A percentile compares a stretch with the other conserved stretches of the same genome.
Evolutionary conservation across 2,797 vertebrate genomes (phyloP).

Genomic region (Acanthurus leucopareius): DNA sequence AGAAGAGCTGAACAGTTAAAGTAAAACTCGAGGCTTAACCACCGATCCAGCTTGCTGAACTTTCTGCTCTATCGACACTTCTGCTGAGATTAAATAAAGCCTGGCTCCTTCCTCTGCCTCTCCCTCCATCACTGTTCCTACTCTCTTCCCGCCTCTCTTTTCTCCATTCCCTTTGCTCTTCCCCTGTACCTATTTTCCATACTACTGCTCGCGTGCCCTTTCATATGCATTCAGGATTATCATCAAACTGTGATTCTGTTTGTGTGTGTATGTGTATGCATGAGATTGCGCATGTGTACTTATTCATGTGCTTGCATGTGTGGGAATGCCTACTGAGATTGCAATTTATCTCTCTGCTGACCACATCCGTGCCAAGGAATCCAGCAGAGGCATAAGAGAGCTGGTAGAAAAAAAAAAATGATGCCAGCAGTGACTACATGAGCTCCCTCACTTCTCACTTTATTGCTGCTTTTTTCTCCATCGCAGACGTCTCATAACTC

Average conservation of each 20-base stretch:
- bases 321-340: conserved; percentile 60
- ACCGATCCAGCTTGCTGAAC: conserved; percentile 84
- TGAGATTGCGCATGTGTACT: conserved; percentile 46
- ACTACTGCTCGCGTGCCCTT: conserved; percentile 60
- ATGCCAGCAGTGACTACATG: conserved; percentile 55
- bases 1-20: conserved; percentile 78
- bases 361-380: conserved; percentile 76
- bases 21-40: conserved; percentile 82
- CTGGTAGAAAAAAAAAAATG: conserved; percentile 40
- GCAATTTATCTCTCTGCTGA: conserved; percentile 75
- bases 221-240: conserved; percentile 77
- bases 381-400: conserved; percentile 65
- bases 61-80: conserved; percentile 85
- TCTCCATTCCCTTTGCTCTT: conserved; percentile 28
- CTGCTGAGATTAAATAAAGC: conserved; percentile 84
- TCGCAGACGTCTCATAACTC: conserved; percentile 26
- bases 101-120: conserved; percentile 64
- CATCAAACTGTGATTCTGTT: conserved; percentile 63
- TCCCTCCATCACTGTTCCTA: conserved; percentile 54
- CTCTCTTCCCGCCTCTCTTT: conserved; percentile 29
- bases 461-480: conserved; percentile 45
- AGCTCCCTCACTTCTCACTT: conserved; percentile 53
- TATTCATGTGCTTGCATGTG: conserved; percentile 66
- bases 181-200: conserved; percentile 63
- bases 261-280: conserved; percentile 71